Conservation (phyloP, 2,888 invertebrate genomes). For the Mimas tiliae region DNA sequence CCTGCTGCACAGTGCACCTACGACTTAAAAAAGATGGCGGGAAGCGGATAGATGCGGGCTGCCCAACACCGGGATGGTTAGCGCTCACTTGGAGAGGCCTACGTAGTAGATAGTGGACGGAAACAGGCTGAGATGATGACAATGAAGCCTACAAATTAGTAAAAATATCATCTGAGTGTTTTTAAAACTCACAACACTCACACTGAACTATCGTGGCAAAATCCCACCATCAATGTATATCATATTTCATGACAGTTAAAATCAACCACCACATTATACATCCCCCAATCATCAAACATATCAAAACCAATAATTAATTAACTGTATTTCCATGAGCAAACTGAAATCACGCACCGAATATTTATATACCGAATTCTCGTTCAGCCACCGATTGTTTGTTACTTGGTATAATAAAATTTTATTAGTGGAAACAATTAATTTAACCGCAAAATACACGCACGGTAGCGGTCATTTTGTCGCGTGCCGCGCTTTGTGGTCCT, state of each 20-base stretch:
- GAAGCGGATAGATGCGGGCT: too few relatives aligned
- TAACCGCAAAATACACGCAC: constrained; percentile 32
- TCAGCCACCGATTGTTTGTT: constrained; percentile 17
- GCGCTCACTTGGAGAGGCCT: too few relatives aligned
- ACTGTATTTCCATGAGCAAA: background rate
- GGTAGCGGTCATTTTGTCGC: constrained; percentile 33
- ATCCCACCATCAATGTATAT: background rate
- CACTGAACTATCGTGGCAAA: background rate
- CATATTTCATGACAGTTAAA: background rate
- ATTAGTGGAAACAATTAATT: constrained; percentile 42
- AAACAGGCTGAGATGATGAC: too few relatives aligned
- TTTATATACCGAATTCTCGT: constrained; percentile 28
- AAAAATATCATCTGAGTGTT: too few relatives aligned
- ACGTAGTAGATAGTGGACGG: too few relatives aligned
- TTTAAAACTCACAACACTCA: background rate
- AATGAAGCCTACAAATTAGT: too few relatives aligned
- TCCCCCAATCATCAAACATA: background rate
- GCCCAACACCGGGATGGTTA: too few relatives aligned
- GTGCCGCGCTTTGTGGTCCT: constrained; percentile 44
- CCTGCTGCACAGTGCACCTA: too few relatives aligned
- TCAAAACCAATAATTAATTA: constrained; percentile 10
- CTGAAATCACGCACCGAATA: background rate
- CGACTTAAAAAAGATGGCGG: too few relatives aligned
- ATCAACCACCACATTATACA: background rate
- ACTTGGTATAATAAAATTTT: constrained; percentile 30